Conservation (phyloP, 2,113 vertebrate genomes). For the Ictalurus furcatus region DNA sequence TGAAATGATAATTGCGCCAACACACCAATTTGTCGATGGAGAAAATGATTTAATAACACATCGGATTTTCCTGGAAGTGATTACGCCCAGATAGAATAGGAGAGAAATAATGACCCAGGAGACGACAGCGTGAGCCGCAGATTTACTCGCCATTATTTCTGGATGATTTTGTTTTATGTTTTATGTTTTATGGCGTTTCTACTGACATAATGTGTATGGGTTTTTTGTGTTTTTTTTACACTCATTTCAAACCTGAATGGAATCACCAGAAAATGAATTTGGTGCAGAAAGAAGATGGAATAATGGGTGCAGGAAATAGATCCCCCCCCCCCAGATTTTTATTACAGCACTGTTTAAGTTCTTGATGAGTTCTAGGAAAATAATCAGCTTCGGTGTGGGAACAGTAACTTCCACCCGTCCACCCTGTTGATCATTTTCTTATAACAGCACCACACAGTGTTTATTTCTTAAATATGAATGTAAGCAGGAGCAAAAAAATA, state of each 20-base stretch:
- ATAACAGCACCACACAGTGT: neutral
- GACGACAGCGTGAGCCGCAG: neutral
- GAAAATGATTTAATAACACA: slow-evolving; percentile 33
- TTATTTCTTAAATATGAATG: neutral
- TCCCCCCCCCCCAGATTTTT: neutral
- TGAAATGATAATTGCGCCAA: neutral
- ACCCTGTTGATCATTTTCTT: neutral
- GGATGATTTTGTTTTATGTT: neutral
- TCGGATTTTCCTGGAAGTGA: slow-evolving; percentile 9
- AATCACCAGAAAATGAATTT: neutral
- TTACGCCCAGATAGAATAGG: neutral
- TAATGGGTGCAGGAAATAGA: neutral
- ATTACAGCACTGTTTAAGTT: neutral
- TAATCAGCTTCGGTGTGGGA: too few species aligned
- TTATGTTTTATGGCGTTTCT: neutral
- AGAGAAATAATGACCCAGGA: neutral
- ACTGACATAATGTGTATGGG: neutral
- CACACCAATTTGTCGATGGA: neutral
- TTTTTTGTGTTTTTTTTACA: neutral
- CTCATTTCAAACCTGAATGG: neutral
- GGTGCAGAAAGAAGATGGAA: neutral
- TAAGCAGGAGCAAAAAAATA: neutral
- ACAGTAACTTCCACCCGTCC: too few species aligned
- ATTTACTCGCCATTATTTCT: neutral
- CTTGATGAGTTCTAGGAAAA: neutral